These are phyloP conservation scores for Sphenodon punctatus DNA, from an alignment of 2,797 vertebrate species.

Conservation along the genomic window DNA sequence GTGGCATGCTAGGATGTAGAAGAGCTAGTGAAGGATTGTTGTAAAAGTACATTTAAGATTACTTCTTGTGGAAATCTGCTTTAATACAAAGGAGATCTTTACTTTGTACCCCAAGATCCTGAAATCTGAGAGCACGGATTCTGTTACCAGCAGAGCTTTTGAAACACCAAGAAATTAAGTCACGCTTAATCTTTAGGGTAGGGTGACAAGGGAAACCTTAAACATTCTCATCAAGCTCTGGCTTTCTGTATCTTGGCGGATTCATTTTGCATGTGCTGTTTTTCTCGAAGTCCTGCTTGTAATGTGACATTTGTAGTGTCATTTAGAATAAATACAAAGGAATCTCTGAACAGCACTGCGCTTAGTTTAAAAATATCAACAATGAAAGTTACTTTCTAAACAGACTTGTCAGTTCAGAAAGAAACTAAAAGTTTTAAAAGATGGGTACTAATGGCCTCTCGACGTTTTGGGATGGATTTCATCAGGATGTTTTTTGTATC, in stretches of 20 bases:
- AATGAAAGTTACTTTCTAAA: not conserved
- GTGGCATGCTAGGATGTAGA: not conserved
- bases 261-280: not conserved
- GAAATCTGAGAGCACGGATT: not conserved
- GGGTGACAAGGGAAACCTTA: not conserved
- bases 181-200: not conserved
- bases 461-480: not conserved
- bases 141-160: not conserved
- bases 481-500: not conserved
- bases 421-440: not conserved
- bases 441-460: not conserved
- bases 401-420: not conserved
- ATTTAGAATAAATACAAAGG: not conserved
- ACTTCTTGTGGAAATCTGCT: not conserved
- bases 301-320: not conserved
- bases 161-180: not conserved
- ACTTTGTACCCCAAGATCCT: not conserved
- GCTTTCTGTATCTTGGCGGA: not conserved
- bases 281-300: not conserved
- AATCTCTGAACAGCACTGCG: not conserved
- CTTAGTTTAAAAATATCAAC: not conserved
- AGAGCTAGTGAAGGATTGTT: not conserved
- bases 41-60: not conserved
- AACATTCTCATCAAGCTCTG: not conserved
- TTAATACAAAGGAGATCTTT: not conserved